Percentiles rank a stretch among this genome's conserved stretches.
Conservation (phyloP, 2,797 vertebrate genomes). For the Rhinella marina region DNA sequence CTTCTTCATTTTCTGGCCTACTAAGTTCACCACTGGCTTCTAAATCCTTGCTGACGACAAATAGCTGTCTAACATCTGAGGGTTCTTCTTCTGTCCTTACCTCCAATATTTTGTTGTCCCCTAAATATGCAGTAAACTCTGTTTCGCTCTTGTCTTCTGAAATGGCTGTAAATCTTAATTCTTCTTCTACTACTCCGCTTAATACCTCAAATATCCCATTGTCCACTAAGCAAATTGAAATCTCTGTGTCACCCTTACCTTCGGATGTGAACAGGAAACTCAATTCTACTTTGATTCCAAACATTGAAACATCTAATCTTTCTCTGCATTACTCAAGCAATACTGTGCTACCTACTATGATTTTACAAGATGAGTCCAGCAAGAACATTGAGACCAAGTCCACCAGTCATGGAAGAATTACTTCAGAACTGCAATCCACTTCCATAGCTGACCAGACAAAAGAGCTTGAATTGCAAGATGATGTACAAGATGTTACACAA, state of each 20-base stretch:
- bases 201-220: not conserved
- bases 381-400: not conserved
- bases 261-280: not conserved
- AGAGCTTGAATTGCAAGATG: not conserved
- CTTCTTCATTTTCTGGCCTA: not conserved
- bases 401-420: not conserved
- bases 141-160: not conserved
- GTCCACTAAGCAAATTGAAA: not conserved
- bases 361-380: not conserved
- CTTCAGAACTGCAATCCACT: not conserved
- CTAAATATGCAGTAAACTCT: slow-evolving; percentile 20
- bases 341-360: not conserved
- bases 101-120: not conserved
- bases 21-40: not conserved
- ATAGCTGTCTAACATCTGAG: not conserved
- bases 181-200: not conserved
- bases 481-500: not conserved
- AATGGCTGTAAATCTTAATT: not conserved
- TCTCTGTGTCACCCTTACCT: not conserved
- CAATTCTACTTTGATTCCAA: not conserved
- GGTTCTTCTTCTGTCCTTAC: not conserved
- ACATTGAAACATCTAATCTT: not conserved
- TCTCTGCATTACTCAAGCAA: not conserved
- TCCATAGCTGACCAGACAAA: not conserved
- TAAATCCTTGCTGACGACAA: slow-evolving; percentile 1